Evolutionary conservation across 2,888 invertebrate species (phyloP).

Genomic region (Koerneria pararmatus): DNA sequence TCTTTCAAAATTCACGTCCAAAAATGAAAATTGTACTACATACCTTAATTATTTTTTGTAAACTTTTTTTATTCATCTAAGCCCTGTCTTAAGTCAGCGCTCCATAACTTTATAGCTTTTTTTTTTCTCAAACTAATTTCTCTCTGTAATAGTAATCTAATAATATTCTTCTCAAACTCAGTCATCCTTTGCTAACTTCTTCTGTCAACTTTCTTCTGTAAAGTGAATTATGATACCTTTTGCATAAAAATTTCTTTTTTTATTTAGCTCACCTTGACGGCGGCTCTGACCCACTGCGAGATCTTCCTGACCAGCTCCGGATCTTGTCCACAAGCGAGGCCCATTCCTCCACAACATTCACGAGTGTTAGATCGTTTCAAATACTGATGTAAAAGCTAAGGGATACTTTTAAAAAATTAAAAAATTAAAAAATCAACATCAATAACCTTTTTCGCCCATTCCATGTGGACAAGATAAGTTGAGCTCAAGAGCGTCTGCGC

Average conservation of each 20-base stretch:
- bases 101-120: too few species aligned
- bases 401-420: not conserved
- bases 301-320: conserved; percentile 82
- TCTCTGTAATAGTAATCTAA: too few species aligned
- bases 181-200: not conserved
- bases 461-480: conserved; percentile 97
- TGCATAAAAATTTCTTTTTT: not conserved
- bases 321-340: conserved; percentile 92
- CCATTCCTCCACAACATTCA: conserved; percentile 76
- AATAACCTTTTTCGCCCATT: conserved; percentile 67
- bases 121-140: too few species aligned
- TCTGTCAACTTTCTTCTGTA: too few species aligned
- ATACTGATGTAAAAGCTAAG: not conserved
- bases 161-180: not conserved
- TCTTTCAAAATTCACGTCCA: not conserved
- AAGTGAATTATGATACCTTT: conserved; percentile 35
- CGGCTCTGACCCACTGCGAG: conserved; percentile 76
- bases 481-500: conserved; percentile 88
- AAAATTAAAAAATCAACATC: not conserved
- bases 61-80: not conserved
- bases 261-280: conserved; percentile 61
- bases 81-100: too few species aligned
- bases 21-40: too few species aligned
- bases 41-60: not conserved
- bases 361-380: not conserved